Evolutionary conservation across 2,113 vertebrate genomes (phyloP).

Genomic region (Cairina moschata): DNA sequence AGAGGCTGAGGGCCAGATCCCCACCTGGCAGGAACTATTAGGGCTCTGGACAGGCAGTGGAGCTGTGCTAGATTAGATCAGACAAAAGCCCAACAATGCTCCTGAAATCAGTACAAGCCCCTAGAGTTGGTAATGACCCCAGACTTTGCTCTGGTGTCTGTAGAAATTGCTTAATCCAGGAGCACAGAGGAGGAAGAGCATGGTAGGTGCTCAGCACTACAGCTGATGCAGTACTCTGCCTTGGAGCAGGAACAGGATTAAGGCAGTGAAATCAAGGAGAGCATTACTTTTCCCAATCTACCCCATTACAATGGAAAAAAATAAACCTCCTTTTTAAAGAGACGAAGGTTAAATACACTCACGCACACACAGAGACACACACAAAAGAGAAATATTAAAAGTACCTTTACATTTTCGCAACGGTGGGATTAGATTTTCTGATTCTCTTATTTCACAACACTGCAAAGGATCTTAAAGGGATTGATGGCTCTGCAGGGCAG

Average conservation of each 20-base stretch:
- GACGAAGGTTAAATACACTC: neutral
- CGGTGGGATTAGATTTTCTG: neutral
- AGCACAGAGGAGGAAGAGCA: accelerated
- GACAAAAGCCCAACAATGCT: neutral
- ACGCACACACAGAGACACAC: neutral
- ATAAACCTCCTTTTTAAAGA: neutral
- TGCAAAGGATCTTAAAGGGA: neutral
- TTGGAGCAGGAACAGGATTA: neutral
- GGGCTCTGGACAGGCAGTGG: neutral
- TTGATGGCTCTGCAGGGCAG: slow-evolving; percentile 8
- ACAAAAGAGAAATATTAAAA: slow-evolving; percentile 30
- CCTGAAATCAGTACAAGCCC: neutral
- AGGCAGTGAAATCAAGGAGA: neutral
- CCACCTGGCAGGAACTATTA: neutral
- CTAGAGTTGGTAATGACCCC: neutral
- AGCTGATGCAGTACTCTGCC: neutral
- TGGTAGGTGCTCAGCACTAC: neutral
- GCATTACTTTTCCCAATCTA: neutral
- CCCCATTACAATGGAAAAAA: neutral
- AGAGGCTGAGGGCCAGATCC: slow-evolving; percentile 11
- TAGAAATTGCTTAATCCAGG: neutral
- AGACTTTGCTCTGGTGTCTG: neutral
- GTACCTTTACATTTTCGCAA: slow-evolving; percentile 12
- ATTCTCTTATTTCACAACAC: slow-evolving; percentile 37
- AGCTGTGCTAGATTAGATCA: neutral